Evolutionary conservation across 2,113 vertebrate genomes (phyloP), one percentile per base, ranked within the genome.

Genomic region (Arizona elegans): DNA sequence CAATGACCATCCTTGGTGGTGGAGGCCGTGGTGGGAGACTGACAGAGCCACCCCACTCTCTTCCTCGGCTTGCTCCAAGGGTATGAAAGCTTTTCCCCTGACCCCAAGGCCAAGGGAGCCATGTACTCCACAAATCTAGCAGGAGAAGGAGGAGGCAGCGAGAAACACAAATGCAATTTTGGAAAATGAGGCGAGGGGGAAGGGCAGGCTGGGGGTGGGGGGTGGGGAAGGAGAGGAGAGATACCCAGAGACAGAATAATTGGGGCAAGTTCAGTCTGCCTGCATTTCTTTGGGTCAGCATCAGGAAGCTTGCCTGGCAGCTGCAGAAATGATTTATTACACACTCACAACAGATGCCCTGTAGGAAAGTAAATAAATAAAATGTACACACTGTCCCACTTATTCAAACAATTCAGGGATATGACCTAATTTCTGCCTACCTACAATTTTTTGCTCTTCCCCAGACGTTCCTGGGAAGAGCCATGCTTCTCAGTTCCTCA

Each of bases 291-390:
- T 97, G 94, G 94, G 88, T 96, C 93, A 96, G 96, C 97, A 97
- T 95, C 95, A 96, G 95, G 95, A 97, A 94, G 95, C 88, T 95
- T 93, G 94, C 96, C 97, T 94, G 94, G 95, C 97, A 97, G 97
- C 96, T 97, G 96, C 95, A 96, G 94, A 94, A 93, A 96, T 97
- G 96, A 97, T 97, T 97, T 96, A 97, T 97, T 96, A 95, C 96
- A 94, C 0, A 87, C 93, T 97, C 91, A 5, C 95, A 96, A 94
- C 95, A 96, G 96, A 96, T 96, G 96, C 97, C 96, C 96, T 89
- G 94, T 96, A 97, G 96, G 96, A 96, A 97, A 95, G 96, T 97
- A 97, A 97, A 97, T 96, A 96, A 95, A 97, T 96, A 96, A 95
- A 97, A 96, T 89, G 95, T 95, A 96, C 95, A 95, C 90, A 53